A percentile compares a stretch with the other conserved stretches of the same genome.
Conservation (phyloP, 2,797 vertebrate species). For the Podargus strigoides region DNA sequence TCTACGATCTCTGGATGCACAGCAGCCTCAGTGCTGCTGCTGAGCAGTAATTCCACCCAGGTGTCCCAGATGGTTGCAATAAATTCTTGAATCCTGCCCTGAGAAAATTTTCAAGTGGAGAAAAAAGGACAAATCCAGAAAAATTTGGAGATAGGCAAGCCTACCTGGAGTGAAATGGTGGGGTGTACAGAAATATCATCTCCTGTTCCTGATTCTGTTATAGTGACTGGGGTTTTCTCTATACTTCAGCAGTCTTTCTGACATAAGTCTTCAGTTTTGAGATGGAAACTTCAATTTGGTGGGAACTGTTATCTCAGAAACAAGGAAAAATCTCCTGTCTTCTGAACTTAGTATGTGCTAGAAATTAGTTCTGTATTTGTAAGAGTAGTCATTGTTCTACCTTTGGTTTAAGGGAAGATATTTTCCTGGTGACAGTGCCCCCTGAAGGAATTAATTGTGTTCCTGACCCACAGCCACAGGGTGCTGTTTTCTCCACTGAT, state of each 20-base stretch:
- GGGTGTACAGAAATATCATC: not conserved
- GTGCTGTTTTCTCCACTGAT: not conserved
- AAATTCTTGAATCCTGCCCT: slow-evolving; percentile 1
- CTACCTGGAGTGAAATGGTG: not conserved
- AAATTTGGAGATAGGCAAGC: not conserved
- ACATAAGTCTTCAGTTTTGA: not conserved
- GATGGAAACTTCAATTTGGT: not conserved
- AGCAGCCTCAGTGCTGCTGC: slow-evolving; percentile 28
- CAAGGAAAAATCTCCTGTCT: not conserved
- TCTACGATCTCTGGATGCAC: slow-evolving; percentile 29
- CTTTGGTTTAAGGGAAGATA: not conserved
- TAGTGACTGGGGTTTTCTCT: not conserved
- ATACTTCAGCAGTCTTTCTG: not conserved
- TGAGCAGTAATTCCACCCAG: slow-evolving; percentile 51
- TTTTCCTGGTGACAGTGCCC: not conserved
- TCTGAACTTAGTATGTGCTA: not conserved
- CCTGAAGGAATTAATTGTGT: not conserved
- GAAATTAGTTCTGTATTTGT: not conserved
- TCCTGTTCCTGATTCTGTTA: not conserved
- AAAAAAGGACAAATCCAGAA: not conserved
- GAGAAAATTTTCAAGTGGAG: slow-evolving; percentile 1
- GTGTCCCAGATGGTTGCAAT: slow-evolving; percentile 51
- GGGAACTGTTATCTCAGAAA: not conserved
- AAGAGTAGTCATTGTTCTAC: not conserved
- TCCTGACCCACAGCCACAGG: not conserved